These are phyloP conservation scores for Pogonognathellus flavescens DNA, from an alignment of 1,140 invertebrate species.

Conservation along the genomic window DNA sequence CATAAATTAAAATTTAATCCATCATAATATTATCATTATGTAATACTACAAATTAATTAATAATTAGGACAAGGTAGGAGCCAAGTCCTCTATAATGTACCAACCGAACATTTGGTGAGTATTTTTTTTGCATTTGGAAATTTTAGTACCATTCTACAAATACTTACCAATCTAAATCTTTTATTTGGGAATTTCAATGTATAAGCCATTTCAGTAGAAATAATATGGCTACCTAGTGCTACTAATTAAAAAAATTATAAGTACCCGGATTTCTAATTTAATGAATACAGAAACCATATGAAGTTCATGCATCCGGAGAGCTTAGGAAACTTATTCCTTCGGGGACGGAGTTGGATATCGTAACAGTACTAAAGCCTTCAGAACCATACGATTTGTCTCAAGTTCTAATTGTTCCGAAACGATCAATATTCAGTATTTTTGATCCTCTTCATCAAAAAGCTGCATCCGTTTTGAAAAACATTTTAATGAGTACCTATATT, in stretches of 20 bases:
- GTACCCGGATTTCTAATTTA: not conserved
- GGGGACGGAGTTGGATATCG: not conserved
- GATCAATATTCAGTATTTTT: slow-evolving; percentile 55
- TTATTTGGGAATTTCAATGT: not conserved
- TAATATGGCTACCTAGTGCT: not conserved
- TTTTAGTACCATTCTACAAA: too few species aligned
- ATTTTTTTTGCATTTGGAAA: too few species aligned
- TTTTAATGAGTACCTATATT: slow-evolving; percentile 54
- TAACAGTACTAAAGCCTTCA: not conserved
- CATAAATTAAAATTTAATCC: too few species aligned
- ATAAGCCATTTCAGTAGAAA: not conserved
- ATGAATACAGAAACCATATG: not conserved
- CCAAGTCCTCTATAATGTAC: slow-evolving; percentile 49
- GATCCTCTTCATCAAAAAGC: slow-evolving; percentile 58
- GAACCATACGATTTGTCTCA: slow-evolving; percentile 12
- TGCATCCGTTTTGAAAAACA: slow-evolving; percentile 39
- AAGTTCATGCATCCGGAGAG: slow-evolving; percentile 16
- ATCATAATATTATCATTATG: too few species aligned
- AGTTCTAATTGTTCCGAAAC: not conserved
- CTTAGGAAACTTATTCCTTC: slow-evolving; percentile 13
- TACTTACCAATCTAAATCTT: too few species aligned
- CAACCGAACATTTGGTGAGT: slow-evolving; percentile 38
- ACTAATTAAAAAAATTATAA: not conserved
- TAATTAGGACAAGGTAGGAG: not conserved
- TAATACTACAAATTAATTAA: too few species aligned